Percentiles rank a stretch among this genome's conserved stretches.
These are phyloP conservation scores for Scylla paramamosain DNA, from an alignment of 1,140 invertebrate genomes.

Conservation along the genomic window DNA sequence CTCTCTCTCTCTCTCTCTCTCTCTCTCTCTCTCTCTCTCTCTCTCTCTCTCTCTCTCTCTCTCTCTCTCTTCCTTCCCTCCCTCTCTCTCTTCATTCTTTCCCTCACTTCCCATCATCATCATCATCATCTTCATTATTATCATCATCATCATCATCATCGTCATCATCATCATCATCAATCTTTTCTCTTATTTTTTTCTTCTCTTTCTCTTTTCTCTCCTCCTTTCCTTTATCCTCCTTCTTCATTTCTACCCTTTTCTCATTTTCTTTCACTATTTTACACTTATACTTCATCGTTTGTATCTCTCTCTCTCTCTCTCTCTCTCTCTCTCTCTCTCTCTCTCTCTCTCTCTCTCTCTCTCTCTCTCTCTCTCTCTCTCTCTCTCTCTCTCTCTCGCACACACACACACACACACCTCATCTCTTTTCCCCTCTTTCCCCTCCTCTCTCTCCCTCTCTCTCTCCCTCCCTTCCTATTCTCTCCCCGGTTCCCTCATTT, in stretches of 20 bases:
- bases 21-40: not conserved
- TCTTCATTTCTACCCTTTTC: too few relatives aligned
- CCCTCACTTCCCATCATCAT: not conserved
- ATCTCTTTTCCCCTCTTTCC: too few relatives aligned
- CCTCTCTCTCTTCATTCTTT: not conserved
- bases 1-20: not conserved
- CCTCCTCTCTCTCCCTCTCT: not conserved
- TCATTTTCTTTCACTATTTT: too few relatives aligned
- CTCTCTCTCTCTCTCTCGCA: not conserved
- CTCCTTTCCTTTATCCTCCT: too few relatives aligned
- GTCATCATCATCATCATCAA: too few relatives aligned
- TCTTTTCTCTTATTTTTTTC: too few relatives aligned
- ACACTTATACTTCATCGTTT: too few relatives aligned
- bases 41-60: not conserved
- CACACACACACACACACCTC: too few relatives aligned
- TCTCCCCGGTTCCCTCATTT: constrained; percentile 1
- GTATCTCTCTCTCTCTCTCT: not conserved
- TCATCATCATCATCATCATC: too few relatives aligned
- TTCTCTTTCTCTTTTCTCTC: too few relatives aligned
- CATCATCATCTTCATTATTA: too few relatives aligned
- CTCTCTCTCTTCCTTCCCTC: not conserved
- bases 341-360: not conserved
- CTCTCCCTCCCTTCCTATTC: not conserved
- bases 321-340: not conserved
- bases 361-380: not conserved